A percentile compares a stretch with the other conserved stretches of the same genome.
phyloP scores from a whole-genome alignment of 2,113 vertebrate species.

The Neomonachus schauinslandi region DNA sequence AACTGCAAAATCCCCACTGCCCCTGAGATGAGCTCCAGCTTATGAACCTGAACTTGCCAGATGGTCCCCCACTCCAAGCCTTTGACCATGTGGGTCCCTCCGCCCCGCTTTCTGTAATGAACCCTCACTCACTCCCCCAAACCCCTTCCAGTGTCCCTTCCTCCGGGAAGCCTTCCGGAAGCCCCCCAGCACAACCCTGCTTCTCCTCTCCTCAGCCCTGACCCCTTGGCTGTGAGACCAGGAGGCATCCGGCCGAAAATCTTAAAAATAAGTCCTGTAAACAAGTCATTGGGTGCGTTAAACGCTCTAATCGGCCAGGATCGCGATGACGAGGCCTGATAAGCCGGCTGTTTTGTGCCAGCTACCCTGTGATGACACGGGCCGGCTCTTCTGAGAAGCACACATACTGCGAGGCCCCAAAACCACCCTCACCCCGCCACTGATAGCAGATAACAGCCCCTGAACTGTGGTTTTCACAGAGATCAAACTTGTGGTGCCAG shows the following conservation, averaged over 20 bases:
- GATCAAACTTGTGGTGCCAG: background rate
- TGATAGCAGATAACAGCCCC: conserved; percentile 14
- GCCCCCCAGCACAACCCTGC: background rate
- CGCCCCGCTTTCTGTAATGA: background rate
- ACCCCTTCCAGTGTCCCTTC: fast-evolving
- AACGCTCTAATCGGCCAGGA: background rate
- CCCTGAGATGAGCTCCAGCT: background rate
- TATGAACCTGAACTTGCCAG: background rate
- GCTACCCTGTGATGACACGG: background rate
- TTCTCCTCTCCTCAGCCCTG: background rate
- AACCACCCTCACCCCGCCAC: background rate
- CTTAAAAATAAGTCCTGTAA: background rate
- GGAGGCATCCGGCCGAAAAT: background rate
- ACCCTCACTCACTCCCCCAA: background rate
- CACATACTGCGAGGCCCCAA: background rate
- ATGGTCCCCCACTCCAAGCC: background rate
- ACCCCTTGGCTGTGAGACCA: background rate
- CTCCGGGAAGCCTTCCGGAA: background rate
- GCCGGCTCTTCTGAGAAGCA: conserved; percentile 61
- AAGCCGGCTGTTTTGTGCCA: background rate
- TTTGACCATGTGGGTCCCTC: background rate
- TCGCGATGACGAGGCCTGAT: background rate
- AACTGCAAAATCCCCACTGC: background rate
- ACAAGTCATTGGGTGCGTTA: background rate
- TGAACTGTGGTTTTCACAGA: conserved; percentile 61